Evolutionary conservation across 2,113 vertebrate species (phyloP).

Genomic region (Dolichallabes microphthalmus): DNA sequence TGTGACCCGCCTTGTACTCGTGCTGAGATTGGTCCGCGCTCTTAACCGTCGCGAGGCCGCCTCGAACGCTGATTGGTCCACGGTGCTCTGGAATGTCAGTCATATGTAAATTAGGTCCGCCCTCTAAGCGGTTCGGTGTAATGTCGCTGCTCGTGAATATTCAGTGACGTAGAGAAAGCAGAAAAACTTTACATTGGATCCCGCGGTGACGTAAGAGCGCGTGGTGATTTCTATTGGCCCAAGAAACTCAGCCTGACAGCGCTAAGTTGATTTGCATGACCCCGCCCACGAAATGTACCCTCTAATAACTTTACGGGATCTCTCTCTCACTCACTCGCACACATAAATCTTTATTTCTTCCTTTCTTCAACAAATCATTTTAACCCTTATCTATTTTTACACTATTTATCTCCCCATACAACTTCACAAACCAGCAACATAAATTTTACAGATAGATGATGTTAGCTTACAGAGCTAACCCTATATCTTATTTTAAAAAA

Average conservation of each 20-base stretch:
- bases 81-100: conserved; percentile 78
- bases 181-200: neutral
- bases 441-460: too few species aligned
- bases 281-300: conserved; percentile 37
- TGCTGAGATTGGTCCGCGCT: conserved; percentile 59
- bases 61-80: conserved; percentile 60
- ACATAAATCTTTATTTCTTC: neutral
- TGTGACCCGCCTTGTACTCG: conserved; percentile 63
- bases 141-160: conserved; percentile 46
- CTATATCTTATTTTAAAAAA: too few species aligned
- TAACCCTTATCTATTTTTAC: neutral
- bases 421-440: neutral
- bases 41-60: conserved; percentile 57
- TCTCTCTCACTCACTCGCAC: too few species aligned
- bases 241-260: conserved; percentile 27
- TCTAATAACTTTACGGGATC: neutral
- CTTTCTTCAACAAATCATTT: neutral
- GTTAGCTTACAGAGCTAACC: too few species aligned
- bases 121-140: conserved; percentile 35
- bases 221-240: neutral
- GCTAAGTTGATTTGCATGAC: conserved; percentile 31
- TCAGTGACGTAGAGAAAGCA: neutral
- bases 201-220: neutral
- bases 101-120: conserved; percentile 73
- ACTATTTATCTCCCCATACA: neutral